A percentile compares a stretch with the other conserved stretches of the same genome.
phyloP scores from a whole-genome alignment of 1,140 invertebrate genomes.

The Drosophila nasuta region DNA sequence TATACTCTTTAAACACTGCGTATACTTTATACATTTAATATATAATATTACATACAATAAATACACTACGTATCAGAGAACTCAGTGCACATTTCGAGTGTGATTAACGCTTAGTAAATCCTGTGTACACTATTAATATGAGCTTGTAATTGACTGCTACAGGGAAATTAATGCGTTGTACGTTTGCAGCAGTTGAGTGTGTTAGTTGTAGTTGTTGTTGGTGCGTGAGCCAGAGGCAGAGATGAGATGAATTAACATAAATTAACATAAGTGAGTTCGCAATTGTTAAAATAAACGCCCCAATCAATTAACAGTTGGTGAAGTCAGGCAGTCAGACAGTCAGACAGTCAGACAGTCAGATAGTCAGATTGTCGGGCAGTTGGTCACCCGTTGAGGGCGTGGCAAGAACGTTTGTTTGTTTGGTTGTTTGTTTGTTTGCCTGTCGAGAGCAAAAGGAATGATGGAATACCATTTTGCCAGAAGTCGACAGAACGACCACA shows the following conservation, averaged over 20 bases:
- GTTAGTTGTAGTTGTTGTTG: background rate
- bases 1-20: no score
- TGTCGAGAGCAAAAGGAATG: slow-evolving; percentile 2
- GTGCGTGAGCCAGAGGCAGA: background rate
- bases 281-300: slow-evolving; percentile 40
- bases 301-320: slow-evolving; percentile 25
- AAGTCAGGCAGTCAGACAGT: no score
- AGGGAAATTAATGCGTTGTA: slow-evolving; percentile 24
- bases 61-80: no score
- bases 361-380: no score
- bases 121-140: slow-evolving; percentile 10
- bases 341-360: background rate
- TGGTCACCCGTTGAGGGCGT: background rate
- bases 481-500: background rate
- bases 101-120: slow-evolving; percentile 20
- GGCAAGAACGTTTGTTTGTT: slow-evolving; percentile 2
- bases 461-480: slow-evolving; percentile 8
- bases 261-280: slow-evolving; percentile 45
- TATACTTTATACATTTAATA: no score
- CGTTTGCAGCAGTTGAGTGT: no score
- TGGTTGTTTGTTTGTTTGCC: background rate
- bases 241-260: slow-evolving; percentile 40
- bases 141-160: slow-evolving; percentile 18
- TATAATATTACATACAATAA: no score
- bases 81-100: background rate